phyloP scores from a whole-genome alignment of 2,113 vertebrate genomes.

The Columba janthina region DNA sequence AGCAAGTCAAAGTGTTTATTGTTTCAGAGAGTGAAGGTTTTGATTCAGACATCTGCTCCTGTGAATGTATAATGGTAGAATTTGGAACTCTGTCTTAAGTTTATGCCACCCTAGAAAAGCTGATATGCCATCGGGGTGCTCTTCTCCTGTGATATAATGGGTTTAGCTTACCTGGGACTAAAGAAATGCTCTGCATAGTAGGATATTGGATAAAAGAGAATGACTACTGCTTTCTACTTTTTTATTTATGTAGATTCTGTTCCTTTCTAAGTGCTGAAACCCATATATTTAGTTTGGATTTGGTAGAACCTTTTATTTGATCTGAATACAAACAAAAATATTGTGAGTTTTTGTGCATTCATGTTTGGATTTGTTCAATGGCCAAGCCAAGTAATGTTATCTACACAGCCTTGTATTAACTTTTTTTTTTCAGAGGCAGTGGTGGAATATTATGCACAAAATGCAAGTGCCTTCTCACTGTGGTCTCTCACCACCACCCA shows the following conservation, averaged over 20 bases:
- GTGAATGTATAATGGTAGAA: not conserved
- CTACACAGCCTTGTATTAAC: not conserved
- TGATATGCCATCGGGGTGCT: not conserved
- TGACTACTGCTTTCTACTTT: accelerated
- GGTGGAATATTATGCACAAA: not conserved
- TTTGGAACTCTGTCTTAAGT: not conserved
- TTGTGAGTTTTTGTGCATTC: not conserved
- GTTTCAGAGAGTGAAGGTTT: not conserved
- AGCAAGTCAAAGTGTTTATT: not conserved
- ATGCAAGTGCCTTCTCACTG: not conserved
- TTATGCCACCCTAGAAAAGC: not conserved
- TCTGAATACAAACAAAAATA: not conserved
- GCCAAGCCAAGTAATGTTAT: not conserved
- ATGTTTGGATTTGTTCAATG: not conserved
- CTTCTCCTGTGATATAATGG: not conserved
- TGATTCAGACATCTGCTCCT: not conserved
- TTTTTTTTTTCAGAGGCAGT: not conserved
- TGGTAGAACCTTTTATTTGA: not conserved
- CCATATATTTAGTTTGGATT: not conserved
- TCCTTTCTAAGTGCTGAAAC: not conserved
- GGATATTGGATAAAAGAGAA: not conserved
- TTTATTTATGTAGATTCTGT: not conserved
- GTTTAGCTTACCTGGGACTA: not conserved
- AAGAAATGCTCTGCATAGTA: not conserved
- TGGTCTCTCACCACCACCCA: not conserved